Conservation (phyloP, 2,797 vertebrate species). For the Anguilla megastoma region DNA sequence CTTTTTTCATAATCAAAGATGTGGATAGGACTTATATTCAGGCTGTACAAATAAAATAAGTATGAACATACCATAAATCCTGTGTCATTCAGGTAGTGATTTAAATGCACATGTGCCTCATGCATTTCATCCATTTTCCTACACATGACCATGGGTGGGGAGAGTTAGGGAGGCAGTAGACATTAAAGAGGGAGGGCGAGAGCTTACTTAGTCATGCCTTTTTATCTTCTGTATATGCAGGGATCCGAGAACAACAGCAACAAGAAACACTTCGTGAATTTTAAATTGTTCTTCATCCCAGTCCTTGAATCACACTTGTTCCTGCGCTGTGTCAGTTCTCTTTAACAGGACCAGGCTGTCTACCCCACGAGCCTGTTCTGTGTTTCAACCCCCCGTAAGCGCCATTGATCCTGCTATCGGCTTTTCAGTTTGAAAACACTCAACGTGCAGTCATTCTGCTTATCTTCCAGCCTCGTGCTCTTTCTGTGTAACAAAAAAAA, state of each 20-base stretch:
- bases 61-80: neutral
- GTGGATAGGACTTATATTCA: neutral
- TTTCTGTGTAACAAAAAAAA: neutral
- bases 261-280: neutral
- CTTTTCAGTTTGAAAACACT: constrained; percentile 3
- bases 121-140: too few species aligned
- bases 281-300: neutral
- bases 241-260: too few species aligned
- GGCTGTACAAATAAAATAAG: neutral
- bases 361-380: neutral
- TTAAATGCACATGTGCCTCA: too few species aligned
- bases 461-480: neutral
- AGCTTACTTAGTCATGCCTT: neutral
- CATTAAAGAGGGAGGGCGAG: neutral
- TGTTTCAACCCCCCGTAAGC: neutral
- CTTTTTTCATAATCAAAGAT: neutral
- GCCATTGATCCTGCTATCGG: neutral
- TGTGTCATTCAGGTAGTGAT: too few species aligned
- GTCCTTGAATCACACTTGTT: neutral
- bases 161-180: neutral
- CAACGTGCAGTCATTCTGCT: neutral
- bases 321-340: neutral
- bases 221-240: neutral
- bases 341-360: neutral
- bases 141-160: neutral